phyloP scores from a whole-genome alignment of 2,113 vertebrate species.

The Lepisosteus osseus region DNA sequence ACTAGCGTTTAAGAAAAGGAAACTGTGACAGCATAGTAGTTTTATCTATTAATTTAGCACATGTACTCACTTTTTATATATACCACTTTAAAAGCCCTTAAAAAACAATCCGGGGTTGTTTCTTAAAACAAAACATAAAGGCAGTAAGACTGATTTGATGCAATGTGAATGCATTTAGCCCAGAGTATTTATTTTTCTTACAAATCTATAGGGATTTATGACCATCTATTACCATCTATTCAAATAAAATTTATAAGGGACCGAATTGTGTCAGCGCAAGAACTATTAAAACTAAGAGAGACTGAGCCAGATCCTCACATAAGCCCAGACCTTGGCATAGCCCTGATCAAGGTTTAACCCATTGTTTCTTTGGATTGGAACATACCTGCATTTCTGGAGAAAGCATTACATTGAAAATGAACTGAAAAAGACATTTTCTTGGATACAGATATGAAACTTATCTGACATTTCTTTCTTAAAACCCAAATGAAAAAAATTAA shows the following conservation, averaged over 20 bases:
- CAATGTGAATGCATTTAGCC: constrained; percentile 5
- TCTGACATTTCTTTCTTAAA: too few relatives aligned
- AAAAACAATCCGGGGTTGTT: background rate
- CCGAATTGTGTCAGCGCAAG: constrained; percentile 1
- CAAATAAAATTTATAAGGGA: constrained; percentile 37
- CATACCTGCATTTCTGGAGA: background rate
- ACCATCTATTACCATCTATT: constrained; percentile 29
- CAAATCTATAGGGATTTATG: constrained; percentile 16
- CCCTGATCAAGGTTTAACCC: background rate
- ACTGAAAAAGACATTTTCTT: too few relatives aligned
- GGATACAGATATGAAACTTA: too few relatives aligned
- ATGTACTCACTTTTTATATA: too few relatives aligned
- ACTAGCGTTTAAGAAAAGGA: too few relatives aligned
- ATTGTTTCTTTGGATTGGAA: background rate
- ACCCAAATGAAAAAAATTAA: too few relatives aligned
- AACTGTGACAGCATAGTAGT: too few relatives aligned
- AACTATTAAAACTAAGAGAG: constrained; percentile 13
- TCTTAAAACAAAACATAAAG: background rate
- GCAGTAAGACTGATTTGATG: background rate
- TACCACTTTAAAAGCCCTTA: too few relatives aligned
- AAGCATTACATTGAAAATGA: background rate
- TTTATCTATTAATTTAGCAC: too few relatives aligned
- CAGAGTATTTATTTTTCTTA: background rate
- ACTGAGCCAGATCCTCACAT: constrained; percentile 17
- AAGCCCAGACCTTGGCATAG: constrained; percentile 24